Evolutionary conservation across 2,888 invertebrate genomes (phyloP), one percentile per base, ranked within the genome.

Genomic region (Pristionchus japonicus): DNA sequence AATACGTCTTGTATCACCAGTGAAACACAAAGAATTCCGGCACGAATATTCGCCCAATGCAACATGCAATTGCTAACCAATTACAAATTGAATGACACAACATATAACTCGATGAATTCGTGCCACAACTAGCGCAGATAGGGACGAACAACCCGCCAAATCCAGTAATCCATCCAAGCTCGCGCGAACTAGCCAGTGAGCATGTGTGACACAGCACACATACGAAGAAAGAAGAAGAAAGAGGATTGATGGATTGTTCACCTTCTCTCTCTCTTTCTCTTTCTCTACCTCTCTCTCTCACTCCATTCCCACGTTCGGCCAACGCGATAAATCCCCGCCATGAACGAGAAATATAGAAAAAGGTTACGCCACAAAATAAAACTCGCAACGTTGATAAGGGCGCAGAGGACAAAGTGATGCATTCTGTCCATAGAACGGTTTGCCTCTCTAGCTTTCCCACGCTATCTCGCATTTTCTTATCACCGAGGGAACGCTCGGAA

Each of bases 231-330:
- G 31, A 47, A 80, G 47, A 80, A 27, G 77, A 77, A 37, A 31
- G 70, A 20, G 64, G 80, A 80, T 80, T 43, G 49, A 43, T 31
- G 57, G 52, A 83, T 83, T 83, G 57, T 34, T 83, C 49, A 83
- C 52, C 85, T 85, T 52, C 47, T 64, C 31, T 13, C 74, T 31
- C 70, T 86, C 52, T 17, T 64, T 49, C 47, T 49, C 86, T 49
- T 23, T 74, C 86, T 49, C 52, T 86, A 43, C 31, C 74, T 49
- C 74, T 70, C 47, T 27, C 49, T 1, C 70, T 70, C 70, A 43
- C 47, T 34, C 49, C 52, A 27, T 64, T 40, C 40, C 52, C 49
- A 77, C 43, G 77, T 77, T 83, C 83, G 57, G 57, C 83, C 52
- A 83, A 77, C 77, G 9, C 40, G 77, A 43, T 70, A 37, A 70